Base-by-base conservation (phyloP, 2,113 vertebrate genomes). In the Corydoras maculifer region DNA sequence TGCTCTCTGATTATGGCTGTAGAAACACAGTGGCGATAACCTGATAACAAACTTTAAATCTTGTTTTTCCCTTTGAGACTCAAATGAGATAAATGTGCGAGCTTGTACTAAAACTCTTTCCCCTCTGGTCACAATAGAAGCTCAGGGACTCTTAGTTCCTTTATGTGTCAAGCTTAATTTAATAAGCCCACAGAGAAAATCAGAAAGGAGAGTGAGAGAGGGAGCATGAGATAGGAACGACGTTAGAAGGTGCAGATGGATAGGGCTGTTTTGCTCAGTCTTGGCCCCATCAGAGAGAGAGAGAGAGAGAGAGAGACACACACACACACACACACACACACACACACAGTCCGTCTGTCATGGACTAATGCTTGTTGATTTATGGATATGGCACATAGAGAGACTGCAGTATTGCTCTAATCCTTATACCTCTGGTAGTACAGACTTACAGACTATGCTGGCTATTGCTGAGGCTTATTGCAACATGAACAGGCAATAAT, bases 301-400 rank as follows among this genome's bases (percentile, higher is more conserved):
- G 58, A 50, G 9, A 25, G 18, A 25, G 18, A 25, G 18, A 25
- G 18, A 25, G 18, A 25, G 18, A n/a, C 15, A 31, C 63, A n/a
- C 12, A 66, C 30, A 67, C 65, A 59, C 65, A 69, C 55, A 67
- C 35, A 60, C 58, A 71, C 58, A 69, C 55, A 65, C 57, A 75
- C 70, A 73, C 62, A 76, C 63, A 70, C 63, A 58, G 64, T 60
- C 71, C 31, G 61, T 72, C 75, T 77, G 69, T 73, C 76, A 68
- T 61, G 72, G 61, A 35, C 62, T 77, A 79, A 80, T 72, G 72
- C 75, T 76, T 80, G 78, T 77, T 80, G 78, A 80, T 77, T 77
- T 80, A 77, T 77, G 75, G 67, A 72, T 68, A 65, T 65, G 69
- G 54, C 75, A 69, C 72, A 65, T 61, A 65, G 68, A 62, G 68